Conservation (phyloP, 2,113 vertebrate genomes). For the Oncorhynchus nerka region DNA sequence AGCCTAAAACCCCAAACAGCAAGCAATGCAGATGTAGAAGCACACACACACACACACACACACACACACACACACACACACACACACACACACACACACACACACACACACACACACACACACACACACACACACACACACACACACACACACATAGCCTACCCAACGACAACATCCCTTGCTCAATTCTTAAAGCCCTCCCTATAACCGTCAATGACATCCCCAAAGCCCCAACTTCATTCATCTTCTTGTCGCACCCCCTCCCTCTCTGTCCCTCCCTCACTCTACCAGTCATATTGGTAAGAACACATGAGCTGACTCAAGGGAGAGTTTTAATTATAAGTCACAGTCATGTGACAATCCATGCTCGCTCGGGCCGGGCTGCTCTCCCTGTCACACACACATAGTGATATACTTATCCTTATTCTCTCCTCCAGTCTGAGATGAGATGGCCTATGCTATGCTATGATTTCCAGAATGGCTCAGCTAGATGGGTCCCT, state of each 20-base stretch:
- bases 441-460: no score
- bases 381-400: slow-evolving; percentile 10
- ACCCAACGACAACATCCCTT: no score
- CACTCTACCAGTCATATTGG: neutral
- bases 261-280: neutral
- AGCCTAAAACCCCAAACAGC: no score
- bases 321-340: neutral
- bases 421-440: no score
- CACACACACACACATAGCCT: slow-evolving; percentile 10
- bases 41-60: slow-evolving; percentile 6
- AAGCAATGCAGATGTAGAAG: no score
- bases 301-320: neutral
- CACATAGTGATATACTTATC: neutral
- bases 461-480: no score
- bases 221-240: neutral
- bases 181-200: neutral
- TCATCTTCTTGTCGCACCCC: neutral
- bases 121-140: slow-evolving; percentile 20
- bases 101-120: slow-evolving; percentile 18
- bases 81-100: slow-evolving; percentile 20
- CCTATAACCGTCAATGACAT: neutral
- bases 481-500: no score
- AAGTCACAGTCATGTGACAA: slow-evolving; percentile 8
- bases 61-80: slow-evolving; percentile 20
- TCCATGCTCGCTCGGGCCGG: neutral